Base-by-base conservation (phyloP, 2,888 invertebrate genomes). In the Ophonus ardosiacus region DNA sequence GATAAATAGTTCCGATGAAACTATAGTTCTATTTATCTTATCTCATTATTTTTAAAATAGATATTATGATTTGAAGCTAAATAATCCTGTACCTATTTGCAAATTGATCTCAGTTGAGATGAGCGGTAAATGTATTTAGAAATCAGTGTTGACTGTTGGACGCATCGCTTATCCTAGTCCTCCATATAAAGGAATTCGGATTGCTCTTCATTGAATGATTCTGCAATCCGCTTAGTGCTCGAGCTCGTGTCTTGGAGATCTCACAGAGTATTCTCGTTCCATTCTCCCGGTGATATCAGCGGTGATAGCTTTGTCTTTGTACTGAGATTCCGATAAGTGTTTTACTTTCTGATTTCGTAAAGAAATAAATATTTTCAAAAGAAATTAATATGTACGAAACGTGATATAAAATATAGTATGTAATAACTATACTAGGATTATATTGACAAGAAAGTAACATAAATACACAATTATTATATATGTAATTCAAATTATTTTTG, bases 271-370 rank as follows among this genome's bases (percentile, higher is more conserved):
- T 13, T 24, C 68, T 38, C 68, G n/a, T 68, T 31, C 68, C 24
- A 63, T 63, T 63, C 63, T 7, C 63, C 21, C 21, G 13, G 18
- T 17, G 59, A 18, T 61, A 8, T 18, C 59, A 61, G 18, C 21
- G 63, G n/a, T 38, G 38, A 68, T 68, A 38, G 68, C 68, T 63
- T 68, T 68, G 68, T 63, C 68, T 68, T 68, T 68, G 68, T 38
- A 6, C 68, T 15, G n/a, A 68, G 68, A 31, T n/a, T 38, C 15
- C 68, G 68, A 68, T 68, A 31, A 68, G 63, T 61, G 21, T 10
- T 51, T 51, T 51, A 31, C 43, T 5, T 10, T 51, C 10, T 51
- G 10, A 51, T 51, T 51, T 51, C 4, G 1, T 51, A 51, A 2
- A 8, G 8, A 51, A 51, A 51, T 51, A 8, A 51, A 31, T 51